phyloP scores from a whole-genome alignment of 1,140 invertebrate genomes.

The Rhopalosiphum padi region DNA sequence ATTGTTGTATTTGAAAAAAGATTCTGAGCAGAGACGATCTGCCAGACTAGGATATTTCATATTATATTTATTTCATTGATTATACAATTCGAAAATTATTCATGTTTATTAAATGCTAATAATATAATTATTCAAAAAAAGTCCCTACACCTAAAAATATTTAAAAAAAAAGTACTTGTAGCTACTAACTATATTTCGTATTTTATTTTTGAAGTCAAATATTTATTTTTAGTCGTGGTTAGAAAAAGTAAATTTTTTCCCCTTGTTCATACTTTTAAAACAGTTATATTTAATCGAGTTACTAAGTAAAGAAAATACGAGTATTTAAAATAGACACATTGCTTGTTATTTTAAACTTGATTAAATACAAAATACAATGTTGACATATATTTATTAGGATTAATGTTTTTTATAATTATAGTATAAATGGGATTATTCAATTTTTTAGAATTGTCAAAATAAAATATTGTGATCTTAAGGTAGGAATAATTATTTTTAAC shows the following conservation, averaged over 20 bases:
- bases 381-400: background rate
- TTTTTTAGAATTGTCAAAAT: background rate
- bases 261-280: background rate
- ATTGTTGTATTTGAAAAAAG: background rate
- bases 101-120: too few species aligned
- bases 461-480: background rate
- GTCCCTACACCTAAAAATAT: too few species aligned
- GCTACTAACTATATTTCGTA: background rate
- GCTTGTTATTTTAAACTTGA: background rate
- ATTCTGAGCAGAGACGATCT: background rate
- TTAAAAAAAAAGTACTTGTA: too few species aligned
- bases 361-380: background rate
- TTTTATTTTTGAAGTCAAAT: background rate
- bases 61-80: background rate
- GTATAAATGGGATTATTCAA: background rate
- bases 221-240: background rate
- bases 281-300: background rate
- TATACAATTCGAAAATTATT: too few species aligned
- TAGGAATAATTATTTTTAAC: too few species aligned
- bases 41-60: background rate
- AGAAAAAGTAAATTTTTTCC: background rate
- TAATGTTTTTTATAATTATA: background rate
- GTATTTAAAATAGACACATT: background rate
- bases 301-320: background rate
- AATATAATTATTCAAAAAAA: too few species aligned